phyloP scores from a whole-genome alignment of 2,797 vertebrate species.

The Pseudochaenichthys georgianus region DNA sequence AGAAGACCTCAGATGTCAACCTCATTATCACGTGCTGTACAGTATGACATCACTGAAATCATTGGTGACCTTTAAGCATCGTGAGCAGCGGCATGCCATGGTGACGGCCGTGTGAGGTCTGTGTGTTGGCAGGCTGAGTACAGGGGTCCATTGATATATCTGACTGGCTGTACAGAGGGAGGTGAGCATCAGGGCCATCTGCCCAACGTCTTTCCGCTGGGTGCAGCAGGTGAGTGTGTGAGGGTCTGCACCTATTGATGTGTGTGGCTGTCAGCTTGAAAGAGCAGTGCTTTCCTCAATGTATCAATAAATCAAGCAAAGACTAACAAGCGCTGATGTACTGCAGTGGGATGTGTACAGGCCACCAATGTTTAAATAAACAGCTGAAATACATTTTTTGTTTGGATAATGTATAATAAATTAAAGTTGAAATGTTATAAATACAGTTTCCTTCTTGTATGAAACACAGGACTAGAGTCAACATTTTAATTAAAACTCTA shows the following conservation, averaged over 20 bases:
- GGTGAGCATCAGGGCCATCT: constrained; percentile 57
- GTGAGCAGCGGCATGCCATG: background rate
- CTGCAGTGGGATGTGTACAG: background rate
- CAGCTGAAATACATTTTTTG: background rate
- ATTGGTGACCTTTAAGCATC: constrained; percentile 3
- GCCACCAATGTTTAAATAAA: background rate
- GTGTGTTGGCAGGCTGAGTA: constrained; percentile 58
- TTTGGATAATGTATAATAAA: background rate
- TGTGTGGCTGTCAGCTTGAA: constrained; percentile 58
- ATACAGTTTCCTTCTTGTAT: background rate
- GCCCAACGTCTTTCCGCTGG: constrained; percentile 74
- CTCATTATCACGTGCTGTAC: too few relatives aligned
- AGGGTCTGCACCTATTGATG: constrained; percentile 63
- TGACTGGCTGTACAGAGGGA: constrained; percentile 67
- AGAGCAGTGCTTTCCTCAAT: background rate
- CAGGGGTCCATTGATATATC: constrained; percentile 76
- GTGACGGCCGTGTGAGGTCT: constrained; percentile 16
- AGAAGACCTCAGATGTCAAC: background rate
- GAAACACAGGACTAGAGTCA: background rate
- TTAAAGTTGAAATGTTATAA: background rate
- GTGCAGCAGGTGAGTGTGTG: constrained; percentile 65
- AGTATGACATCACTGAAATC: too few relatives aligned
- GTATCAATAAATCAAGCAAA: constrained; percentile 7
- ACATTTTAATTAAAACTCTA: background rate
- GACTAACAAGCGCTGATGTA: background rate